These are phyloP conservation scores for Holothuria glaberrima DNA, from an alignment of 35 echinoderm and acorn worm species.

Conservation along the genomic window DNA sequence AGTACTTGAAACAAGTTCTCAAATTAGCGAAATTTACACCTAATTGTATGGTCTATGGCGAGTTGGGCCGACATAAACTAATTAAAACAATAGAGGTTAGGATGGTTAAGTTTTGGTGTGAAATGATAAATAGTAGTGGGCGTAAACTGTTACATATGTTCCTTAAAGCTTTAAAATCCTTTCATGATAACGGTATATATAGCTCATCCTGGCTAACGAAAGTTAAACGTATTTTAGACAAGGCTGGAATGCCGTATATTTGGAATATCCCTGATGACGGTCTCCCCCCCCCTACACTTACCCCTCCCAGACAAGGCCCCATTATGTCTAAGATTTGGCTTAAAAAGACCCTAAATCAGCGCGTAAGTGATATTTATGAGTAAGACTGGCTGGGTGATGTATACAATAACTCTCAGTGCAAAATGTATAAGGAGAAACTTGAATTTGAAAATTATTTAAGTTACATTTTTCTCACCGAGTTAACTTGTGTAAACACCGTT, in stretches of 20 bases:
- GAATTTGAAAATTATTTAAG: not conserved
- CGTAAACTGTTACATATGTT: not conserved
- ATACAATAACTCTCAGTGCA: not conserved
- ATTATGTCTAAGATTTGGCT: not conserved
- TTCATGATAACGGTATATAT: not conserved
- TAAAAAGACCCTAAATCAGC: not conserved
- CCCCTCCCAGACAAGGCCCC: not conserved
- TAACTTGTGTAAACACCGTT: not conserved
- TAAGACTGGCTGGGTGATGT: not conserved
- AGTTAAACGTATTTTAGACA: not conserved
- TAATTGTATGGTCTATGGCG: not conserved
- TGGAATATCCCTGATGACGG: not conserved
- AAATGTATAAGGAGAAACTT: not conserved
- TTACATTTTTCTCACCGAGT: not conserved
- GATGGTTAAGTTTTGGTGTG: not conserved
- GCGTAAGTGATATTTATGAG: conserved; percentile 2
- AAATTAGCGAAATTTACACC: not conserved
- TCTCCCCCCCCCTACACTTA: not conserved
- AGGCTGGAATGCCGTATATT: not conserved
- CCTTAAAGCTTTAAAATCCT: not conserved
- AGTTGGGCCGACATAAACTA: not conserved
- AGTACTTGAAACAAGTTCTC: not conserved
- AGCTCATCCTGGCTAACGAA: not conserved
- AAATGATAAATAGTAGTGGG: not conserved
- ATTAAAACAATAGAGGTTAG: not conserved